Evolutionary conservation across 2,888 invertebrate species (phyloP).

Genomic region (Laothoe populi): DNA sequence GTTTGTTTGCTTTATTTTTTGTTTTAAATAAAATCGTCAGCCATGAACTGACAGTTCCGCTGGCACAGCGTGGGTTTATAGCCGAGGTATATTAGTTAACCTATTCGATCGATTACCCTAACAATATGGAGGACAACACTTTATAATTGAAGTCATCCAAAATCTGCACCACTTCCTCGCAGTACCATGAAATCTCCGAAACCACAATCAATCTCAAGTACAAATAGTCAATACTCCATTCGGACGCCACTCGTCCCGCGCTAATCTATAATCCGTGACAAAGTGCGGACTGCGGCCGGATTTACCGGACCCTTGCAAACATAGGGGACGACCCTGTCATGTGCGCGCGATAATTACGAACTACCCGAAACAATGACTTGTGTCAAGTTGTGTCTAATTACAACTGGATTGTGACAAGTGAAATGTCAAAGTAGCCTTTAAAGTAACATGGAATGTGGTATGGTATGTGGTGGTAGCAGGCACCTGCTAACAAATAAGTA

Average conservation of each 20-base stretch:
- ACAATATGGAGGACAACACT: too few species aligned
- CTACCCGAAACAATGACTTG: slow-evolving; percentile 12
- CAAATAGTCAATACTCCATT: slow-evolving; percentile 37
- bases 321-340: slow-evolving; percentile 40
- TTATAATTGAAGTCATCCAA: background rate
- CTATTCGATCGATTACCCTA: too few species aligned
- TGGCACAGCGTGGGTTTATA: too few species aligned
- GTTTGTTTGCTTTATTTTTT: too few species aligned
- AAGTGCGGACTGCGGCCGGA: slow-evolving; percentile 40
- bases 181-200: background rate
- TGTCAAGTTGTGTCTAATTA: slow-evolving; percentile 8
- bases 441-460: too few species aligned
- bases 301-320: slow-evolving; percentile 47
- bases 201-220: slow-evolving; percentile 28
- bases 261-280: slow-evolving; percentile 45
- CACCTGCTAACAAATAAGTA: too few species aligned
- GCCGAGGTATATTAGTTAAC: too few species aligned
- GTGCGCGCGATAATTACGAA: background rate
- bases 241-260: slow-evolving; percentile 33
- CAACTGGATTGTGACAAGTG: background rate
- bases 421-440: background rate
- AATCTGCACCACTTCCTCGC: background rate
- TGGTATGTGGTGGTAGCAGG: too few species aligned
- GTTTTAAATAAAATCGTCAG: too few species aligned
- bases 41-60: too few species aligned